These are phyloP conservation scores for Papilio polyxenes DNA, from an alignment of 1,140 invertebrate species.

Conservation along the genomic window DNA sequence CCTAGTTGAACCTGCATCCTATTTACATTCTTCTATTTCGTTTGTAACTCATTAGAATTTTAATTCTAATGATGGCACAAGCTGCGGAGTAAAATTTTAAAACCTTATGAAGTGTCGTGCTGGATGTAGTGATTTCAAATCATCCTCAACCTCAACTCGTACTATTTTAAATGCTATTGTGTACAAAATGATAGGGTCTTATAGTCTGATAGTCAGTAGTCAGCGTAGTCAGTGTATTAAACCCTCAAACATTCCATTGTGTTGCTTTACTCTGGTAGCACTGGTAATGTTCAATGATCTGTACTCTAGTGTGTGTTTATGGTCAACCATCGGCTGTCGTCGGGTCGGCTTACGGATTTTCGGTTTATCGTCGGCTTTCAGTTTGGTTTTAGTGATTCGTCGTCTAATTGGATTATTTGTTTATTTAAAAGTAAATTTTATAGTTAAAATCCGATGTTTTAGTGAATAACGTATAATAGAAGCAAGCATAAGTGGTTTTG, in stretches of 20 bases:
- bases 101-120: background rate
- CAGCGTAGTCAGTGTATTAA: background rate
- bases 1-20: background rate
- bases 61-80: background rate
- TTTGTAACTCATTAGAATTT: background rate
- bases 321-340: slow-evolving; percentile 4
- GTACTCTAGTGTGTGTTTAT: background rate
- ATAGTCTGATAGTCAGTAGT: background rate
- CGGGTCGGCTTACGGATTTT: slow-evolving; percentile 20
- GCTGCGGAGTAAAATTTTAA: too few relatives aligned
- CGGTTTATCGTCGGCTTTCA: slow-evolving; percentile 24
- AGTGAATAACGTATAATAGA: slow-evolving; percentile 18
- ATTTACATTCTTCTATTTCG: background rate
- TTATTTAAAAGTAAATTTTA: slow-evolving; percentile 12
- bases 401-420: slow-evolving; percentile 33
- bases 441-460: background rate
- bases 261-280: background rate
- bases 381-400: slow-evolving; percentile 4
- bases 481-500: slow-evolving; percentile 26
- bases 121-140: background rate
- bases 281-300: background rate
- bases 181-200: too few relatives aligned
- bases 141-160: background rate
- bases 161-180: too few relatives aligned
- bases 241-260: background rate